A percentile compares a stretch with the other conserved stretches of the same genome.
Conservation (phyloP, 2,888 invertebrate genomes). For the Drosophila melanosoma region DNA sequence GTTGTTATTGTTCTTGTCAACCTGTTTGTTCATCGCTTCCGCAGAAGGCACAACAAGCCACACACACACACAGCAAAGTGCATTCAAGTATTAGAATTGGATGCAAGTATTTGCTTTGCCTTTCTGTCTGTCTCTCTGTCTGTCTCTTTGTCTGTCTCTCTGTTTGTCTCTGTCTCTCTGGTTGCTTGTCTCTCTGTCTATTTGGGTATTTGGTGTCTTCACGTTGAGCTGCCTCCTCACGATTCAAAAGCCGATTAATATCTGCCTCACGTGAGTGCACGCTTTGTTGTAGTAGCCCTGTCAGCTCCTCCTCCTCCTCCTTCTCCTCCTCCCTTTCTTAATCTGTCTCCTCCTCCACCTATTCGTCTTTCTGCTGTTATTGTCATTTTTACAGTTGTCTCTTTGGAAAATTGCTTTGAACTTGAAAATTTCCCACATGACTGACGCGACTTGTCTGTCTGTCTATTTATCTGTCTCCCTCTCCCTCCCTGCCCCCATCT, state of each 20-base stretch:
- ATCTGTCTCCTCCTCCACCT: slow-evolving; percentile 10
- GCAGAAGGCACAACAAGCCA: slow-evolving; percentile 35
- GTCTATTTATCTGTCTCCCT: neutral
- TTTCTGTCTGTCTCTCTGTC: neutral
- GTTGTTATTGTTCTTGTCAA: slow-evolving; percentile 49
- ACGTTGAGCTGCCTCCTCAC: slow-evolving; percentile 56
- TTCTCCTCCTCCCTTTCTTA: slow-evolving; percentile 1
- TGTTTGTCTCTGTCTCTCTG: slow-evolving; percentile 5
- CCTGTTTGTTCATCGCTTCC: slow-evolving; percentile 63
- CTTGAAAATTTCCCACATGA: slow-evolving; percentile 82
- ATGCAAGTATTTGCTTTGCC: slow-evolving; percentile 41
- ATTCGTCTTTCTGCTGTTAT: slow-evolving; percentile 12
- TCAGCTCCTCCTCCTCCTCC: slow-evolving; percentile 1
- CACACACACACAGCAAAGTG: slow-evolving; percentile 9
- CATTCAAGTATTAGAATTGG: slow-evolving; percentile 30
- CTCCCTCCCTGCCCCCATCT: neutral
- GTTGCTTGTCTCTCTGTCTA: slow-evolving; percentile 17
- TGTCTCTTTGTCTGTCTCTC: neutral
- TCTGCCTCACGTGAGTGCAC: slow-evolving; percentile 77
- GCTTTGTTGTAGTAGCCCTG: slow-evolving; percentile 61
- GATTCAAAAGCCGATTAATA: slow-evolving; percentile 79
- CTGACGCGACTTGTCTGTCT: slow-evolving; percentile 43
- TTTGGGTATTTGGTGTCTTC: slow-evolving; percentile 14
- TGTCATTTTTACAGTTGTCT: slow-evolving; percentile 64
- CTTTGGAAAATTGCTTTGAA: slow-evolving; percentile 77